Percentiles rank a stretch among this genome's conserved stretches.
These are phyloP conservation scores for Piaya cayana DNA, from an alignment of 2,113 vertebrate species.

Conservation along the genomic window DNA sequence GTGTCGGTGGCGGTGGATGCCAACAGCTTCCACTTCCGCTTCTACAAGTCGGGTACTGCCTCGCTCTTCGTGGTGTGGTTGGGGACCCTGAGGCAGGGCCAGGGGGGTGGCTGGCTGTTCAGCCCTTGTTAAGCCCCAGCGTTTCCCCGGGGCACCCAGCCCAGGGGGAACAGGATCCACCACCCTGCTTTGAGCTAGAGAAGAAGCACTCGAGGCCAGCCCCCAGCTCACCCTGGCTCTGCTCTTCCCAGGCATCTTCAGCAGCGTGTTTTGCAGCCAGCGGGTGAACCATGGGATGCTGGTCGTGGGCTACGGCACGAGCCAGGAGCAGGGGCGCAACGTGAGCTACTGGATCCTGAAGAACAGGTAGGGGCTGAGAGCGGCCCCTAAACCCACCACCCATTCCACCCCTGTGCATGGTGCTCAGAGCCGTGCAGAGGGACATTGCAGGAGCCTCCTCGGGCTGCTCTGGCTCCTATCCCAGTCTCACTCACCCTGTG, in stretches of 20 bases:
- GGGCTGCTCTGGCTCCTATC: neutral
- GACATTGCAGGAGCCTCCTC: neutral
- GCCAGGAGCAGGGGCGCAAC: fast-evolving
- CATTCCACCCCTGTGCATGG: fast-evolving
- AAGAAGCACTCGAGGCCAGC: fast-evolving
- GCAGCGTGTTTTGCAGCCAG: neutral
- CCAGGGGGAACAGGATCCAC: neutral
- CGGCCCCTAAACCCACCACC: fast-evolving
- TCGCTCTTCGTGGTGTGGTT: fast-evolving
- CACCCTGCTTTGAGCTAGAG: neutral
- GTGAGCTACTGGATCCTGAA: conserved; percentile 42
- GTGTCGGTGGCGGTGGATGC: neutral
- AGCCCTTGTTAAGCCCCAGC: no score
- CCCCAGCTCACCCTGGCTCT: neutral
- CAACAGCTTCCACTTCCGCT: neutral
- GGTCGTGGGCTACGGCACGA: neutral
- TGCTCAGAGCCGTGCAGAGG: neutral
- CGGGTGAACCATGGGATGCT: neutral
- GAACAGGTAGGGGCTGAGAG: conserved; percentile 30
- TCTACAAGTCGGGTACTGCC: neutral
- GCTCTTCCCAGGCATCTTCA: conserved; percentile 30
- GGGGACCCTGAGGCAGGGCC: neutral
- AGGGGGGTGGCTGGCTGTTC: no score
- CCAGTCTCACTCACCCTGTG: fast-evolving
- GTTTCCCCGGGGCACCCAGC: no score